phyloP scores from a whole-genome alignment of 1,140 invertebrate genomes.

The Tetragnatha versicolor region DNA sequence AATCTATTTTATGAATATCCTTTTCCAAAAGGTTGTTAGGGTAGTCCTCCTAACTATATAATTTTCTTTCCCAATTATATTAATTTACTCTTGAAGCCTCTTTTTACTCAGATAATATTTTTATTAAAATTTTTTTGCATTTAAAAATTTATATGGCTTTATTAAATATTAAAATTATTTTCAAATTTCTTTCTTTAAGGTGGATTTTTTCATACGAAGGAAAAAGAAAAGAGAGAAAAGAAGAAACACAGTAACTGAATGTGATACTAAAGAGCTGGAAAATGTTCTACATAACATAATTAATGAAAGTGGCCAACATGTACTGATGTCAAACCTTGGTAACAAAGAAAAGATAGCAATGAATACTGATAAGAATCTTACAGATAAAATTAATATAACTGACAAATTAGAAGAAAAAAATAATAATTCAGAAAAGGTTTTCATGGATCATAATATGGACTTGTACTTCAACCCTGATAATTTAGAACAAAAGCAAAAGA shows the following conservation, averaged over 20 bases:
- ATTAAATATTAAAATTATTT: too few species aligned
- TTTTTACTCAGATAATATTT: too few species aligned
- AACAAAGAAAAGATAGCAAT: too few species aligned
- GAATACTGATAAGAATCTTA: too few species aligned
- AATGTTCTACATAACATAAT: slow-evolving; percentile 35
- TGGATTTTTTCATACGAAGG: slow-evolving; percentile 58
- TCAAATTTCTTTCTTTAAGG: slow-evolving; percentile 41
- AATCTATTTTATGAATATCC: too few species aligned
- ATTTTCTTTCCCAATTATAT: too few species aligned
- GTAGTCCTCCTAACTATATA: too few species aligned
- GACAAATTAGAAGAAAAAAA: background rate
- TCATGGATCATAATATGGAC: background rate
- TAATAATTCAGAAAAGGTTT: slow-evolving; percentile 28
- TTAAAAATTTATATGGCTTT: too few species aligned
- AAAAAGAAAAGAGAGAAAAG: slow-evolving; percentile 58
- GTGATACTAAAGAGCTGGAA: slow-evolving; percentile 39
- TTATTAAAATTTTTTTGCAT: too few species aligned
- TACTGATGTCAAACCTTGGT: background rate
- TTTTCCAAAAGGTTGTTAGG: too few species aligned
- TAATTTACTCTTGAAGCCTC: too few species aligned
- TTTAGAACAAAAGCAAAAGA: slow-evolving; percentile 2
- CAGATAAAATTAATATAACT: too few species aligned
- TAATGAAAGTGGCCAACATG: background rate
- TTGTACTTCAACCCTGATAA: background rate
- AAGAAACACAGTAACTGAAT: slow-evolving; percentile 58